Evolutionary conservation across 2,797 vertebrate genomes (phyloP).

Genomic region (Spondyliosoma cantharus): DNA sequence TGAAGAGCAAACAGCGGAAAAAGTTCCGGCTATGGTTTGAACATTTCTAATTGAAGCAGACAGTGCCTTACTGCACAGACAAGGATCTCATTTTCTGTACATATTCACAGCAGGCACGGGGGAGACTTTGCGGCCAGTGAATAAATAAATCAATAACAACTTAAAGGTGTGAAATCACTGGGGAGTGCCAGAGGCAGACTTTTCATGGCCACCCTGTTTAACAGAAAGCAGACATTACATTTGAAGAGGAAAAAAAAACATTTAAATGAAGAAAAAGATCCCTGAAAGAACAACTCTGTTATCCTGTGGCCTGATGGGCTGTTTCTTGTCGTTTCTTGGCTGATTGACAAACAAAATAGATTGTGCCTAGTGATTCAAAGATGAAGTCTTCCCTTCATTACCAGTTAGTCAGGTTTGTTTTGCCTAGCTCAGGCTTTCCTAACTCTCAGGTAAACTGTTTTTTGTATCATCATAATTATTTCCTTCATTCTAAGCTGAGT

Average conservation of each 20-base stretch:
- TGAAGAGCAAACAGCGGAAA: constrained; percentile 76
- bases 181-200: constrained; percentile 26
- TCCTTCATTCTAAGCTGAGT: constrained; percentile 23
- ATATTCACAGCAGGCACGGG: constrained; percentile 61
- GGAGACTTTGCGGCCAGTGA: constrained; percentile 49
- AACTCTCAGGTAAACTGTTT: constrained; percentile 14
- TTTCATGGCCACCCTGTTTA: constrained; percentile 32
- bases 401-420: constrained; percentile 26
- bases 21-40: constrained; percentile 73
- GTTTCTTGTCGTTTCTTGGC: constrained; percentile 29
- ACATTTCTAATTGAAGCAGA: constrained; percentile 81
- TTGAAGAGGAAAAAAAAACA: constrained; percentile 20
- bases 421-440: constrained; percentile 8
- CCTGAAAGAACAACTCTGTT: constrained; percentile 6
- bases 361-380: constrained; percentile 17
- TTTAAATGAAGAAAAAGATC: constrained; percentile 26
- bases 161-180: constrained; percentile 62
- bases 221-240: constrained; percentile 57
- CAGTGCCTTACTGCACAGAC: constrained; percentile 70
- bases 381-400: constrained; percentile 32
- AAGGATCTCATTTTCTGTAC: constrained; percentile 74
- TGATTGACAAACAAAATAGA: constrained; percentile 29
- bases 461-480: constrained; percentile 14
- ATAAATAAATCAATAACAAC: constrained; percentile 75
- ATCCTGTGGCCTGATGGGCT: constrained; percentile 18